A percentile compares a stretch with the other conserved stretches of the same genome.
Conservation (phyloP, 2,113 vertebrate genomes). For the Apodemus speciosus region DNA sequence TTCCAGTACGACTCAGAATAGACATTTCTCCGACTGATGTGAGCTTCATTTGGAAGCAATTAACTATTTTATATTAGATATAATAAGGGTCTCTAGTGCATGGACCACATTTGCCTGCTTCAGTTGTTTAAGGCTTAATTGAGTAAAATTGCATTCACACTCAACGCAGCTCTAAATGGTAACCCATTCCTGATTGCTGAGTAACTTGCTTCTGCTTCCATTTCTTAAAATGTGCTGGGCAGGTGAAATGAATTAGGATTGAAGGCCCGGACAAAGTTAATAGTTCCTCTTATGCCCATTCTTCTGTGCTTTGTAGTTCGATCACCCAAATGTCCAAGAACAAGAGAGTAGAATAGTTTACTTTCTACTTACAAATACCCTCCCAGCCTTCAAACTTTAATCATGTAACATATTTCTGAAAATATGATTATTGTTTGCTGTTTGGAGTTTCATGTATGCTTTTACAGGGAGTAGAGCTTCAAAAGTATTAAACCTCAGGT, state of each 20-base stretch:
- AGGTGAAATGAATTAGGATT: slow-evolving; percentile 29
- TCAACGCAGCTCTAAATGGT: slow-evolving; percentile 38
- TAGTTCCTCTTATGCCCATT: slow-evolving; percentile 29
- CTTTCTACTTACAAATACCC: neutral
- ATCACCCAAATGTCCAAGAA: neutral
- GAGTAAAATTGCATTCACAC: slow-evolving; percentile 54
- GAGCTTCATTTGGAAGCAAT: slow-evolving; percentile 73
- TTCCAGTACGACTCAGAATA: slow-evolving; percentile 9
- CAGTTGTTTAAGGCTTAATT: slow-evolving; percentile 65
- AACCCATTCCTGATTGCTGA: neutral
- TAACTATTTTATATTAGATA: slow-evolving; percentile 67
- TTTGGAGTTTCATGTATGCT: neutral
- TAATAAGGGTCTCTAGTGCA: slow-evolving; percentile 64
- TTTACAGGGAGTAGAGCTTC: neutral
- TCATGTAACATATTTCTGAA: neutral
- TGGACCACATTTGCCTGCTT: slow-evolving; percentile 45
- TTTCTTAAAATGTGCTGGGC: slow-evolving; percentile 26
- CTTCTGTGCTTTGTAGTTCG: slow-evolving; percentile 1
- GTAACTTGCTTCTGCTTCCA: slow-evolving; percentile 1
- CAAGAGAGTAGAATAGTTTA: neutral
- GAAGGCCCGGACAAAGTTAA: neutral
- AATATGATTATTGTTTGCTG: neutral
- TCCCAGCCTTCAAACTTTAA: neutral
- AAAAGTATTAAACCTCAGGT: neutral
- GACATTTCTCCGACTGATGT: slow-evolving; percentile 57